Evolutionary conservation across 2,797 vertebrate genomes (phyloP), one percentile per base, ranked within the genome.

Genomic region (Otus scops): DNA sequence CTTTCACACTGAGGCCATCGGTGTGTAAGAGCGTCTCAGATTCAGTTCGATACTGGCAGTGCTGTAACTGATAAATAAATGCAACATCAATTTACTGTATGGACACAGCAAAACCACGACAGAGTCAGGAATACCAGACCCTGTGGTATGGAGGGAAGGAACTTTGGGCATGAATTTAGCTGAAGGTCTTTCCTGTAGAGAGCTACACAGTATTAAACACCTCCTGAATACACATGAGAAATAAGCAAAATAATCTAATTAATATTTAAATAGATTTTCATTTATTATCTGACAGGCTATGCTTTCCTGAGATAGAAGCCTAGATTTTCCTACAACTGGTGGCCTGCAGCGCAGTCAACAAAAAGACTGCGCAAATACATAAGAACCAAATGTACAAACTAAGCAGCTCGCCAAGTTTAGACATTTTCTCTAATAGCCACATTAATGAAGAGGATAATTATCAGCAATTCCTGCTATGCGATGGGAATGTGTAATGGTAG

Each of bases 401-500:
- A 61, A 95, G 69, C 89, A 84, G 54, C 59, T 81, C 2, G 3
- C 41, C 50, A 73, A 59, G 41, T 59, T 81, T 61, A 73, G 73
- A 70, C 64, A 64, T 48, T 65, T 65, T 75, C 41, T 56, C 50
- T 67, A 76, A 81, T 8, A 93, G 34, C 48, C 36, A 16, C 54
- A 15, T 92, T 93, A 87, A 75, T 91, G 63, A 92, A 87, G 85
- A 91, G 60, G 48, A 26, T 88, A 87, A 89, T 93, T 88, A 77
- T 32, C 71, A 68, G 50, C 45, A 47, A 68, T 61, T 87, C 91
- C 51, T 90, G 63, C 48, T 87, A 67, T 10, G 27, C 0, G 0
- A 70, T 3, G 10, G 45, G 77, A 79, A 76, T 30, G 34, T 26
- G 16, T 79, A 53, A 61, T 13, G 24, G 65, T 10, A 38, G 18